Percentiles rank a stretch among this genome's conserved stretches.
These are phyloP conservation scores for Apis dorsata DNA, from an alignment of 1,140 invertebrate species.

Conservation along the genomic window DNA sequence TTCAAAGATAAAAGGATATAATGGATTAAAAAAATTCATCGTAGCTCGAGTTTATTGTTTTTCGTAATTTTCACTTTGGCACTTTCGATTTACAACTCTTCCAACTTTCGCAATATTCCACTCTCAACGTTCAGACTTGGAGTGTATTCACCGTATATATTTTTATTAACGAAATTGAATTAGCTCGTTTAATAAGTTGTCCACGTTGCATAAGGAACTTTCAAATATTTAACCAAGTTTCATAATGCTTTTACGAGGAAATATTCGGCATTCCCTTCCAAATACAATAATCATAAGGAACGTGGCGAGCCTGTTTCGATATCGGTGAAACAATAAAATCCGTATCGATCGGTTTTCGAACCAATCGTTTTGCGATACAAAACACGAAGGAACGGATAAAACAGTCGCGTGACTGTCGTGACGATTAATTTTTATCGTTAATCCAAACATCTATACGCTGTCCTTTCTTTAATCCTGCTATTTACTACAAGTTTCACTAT, in stretches of 20 bases:
- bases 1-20: too few species aligned
- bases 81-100: background rate
- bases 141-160: background rate
- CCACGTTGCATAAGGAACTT: background rate
- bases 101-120: background rate
- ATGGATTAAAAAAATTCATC: too few species aligned
- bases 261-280: background rate
- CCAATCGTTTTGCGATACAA: background rate
- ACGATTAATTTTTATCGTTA: background rate
- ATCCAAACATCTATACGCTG: background rate
- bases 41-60: too few species aligned
- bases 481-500: background rate
- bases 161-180: background rate
- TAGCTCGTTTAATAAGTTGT: background rate
- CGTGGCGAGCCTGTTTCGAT: background rate
- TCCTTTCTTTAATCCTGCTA: background rate
- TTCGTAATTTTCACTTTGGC: too few species aligned
- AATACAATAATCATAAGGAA: background rate
- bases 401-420: background rate
- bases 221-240: background rate
- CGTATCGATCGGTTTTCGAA: background rate
- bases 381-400: background rate
- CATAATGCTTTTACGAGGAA: background rate
- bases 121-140: background rate
- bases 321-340: conserved; percentile 13